Percentiles rank a stretch among this genome's conserved stretches.
Conservation (phyloP, 2,113 vertebrate genomes). For the Dryoscopus gambensis region DNA sequence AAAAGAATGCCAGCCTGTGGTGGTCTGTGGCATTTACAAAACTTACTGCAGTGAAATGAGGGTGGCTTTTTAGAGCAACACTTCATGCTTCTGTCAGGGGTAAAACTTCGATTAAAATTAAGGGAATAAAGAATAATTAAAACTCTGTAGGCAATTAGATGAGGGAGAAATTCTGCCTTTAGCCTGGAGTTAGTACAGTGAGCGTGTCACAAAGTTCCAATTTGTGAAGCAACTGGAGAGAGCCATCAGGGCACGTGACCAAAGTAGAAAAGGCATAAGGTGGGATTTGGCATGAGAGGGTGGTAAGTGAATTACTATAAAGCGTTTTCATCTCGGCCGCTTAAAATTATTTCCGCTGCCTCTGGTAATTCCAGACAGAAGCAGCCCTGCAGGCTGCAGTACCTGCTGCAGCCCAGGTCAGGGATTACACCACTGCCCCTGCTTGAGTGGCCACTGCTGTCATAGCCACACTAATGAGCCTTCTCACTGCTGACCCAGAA, state of each 20-base stretch:
- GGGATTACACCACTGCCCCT: accelerated
- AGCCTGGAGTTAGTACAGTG: background rate
- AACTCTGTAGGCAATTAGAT: no score
- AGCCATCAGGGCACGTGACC: background rate
- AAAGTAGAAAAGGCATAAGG: accelerated
- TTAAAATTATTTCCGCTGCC: no score
- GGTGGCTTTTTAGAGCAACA: background rate
- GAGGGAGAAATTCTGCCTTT: background rate
- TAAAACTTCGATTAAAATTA: accelerated
- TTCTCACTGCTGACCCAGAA: background rate
- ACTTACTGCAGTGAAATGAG: background rate
- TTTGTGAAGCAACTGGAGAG: background rate
- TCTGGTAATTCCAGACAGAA: background rate
- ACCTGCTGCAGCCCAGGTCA: accelerated
- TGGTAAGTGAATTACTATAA: background rate
- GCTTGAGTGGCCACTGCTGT: accelerated
- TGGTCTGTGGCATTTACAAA: background rate
- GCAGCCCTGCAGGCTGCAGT: accelerated
- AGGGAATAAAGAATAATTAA: background rate
- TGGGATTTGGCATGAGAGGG: background rate
- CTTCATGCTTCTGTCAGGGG: background rate
- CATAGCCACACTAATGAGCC: background rate
- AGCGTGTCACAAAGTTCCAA: background rate
- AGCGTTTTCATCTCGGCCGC: background rate
- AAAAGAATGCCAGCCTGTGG: background rate